Conservation (phyloP, 2,888 invertebrate species). For the Xestoiulus laeticollis region DNA sequence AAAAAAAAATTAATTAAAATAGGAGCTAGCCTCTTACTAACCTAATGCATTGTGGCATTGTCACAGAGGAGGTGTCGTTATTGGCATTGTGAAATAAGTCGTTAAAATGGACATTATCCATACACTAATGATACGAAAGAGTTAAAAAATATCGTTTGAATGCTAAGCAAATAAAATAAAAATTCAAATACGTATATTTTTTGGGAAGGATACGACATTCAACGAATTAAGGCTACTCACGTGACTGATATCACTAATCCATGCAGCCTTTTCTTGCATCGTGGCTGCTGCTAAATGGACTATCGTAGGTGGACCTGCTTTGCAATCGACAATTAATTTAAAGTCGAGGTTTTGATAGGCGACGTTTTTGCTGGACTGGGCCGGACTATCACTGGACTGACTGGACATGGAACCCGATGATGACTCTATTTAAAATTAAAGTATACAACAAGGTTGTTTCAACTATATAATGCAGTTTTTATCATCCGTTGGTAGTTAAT, state of each 20-base stretch:
- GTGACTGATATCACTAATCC: slow-evolving; percentile 92
- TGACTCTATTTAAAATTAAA: slow-evolving; percentile 61
- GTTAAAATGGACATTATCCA: slow-evolving; percentile 91
- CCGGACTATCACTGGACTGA: slow-evolving; percentile 51
- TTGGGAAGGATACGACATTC: slow-evolving; percentile 34
- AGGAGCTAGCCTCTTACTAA: no score
- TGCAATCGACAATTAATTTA: slow-evolving; percentile 76
- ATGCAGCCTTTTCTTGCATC: slow-evolving; percentile 88
- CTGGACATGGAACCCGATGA: slow-evolving; percentile 69
- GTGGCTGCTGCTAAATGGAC: slow-evolving; percentile 75
- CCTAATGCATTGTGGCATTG: slow-evolving; percentile 78
- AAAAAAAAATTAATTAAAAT: background rate
- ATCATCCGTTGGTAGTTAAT: background rate
- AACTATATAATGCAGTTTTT: background rate
- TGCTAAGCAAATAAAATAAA: background rate
- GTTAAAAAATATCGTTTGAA: slow-evolving; percentile 44
- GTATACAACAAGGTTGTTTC: background rate
- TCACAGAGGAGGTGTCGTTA: slow-evolving; percentile 78
- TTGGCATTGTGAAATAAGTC: slow-evolving; percentile 79
- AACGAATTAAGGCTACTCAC: slow-evolving; percentile 61
- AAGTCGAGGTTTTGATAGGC: slow-evolving; percentile 74
- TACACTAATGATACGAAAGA: slow-evolving; percentile 70
- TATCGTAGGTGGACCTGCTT: slow-evolving; percentile 73
- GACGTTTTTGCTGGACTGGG: slow-evolving; percentile 58
- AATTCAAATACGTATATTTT: background rate